Percentiles rank a stretch among this genome's conserved stretches.
Evolutionary conservation across 2,888 invertebrate species (phyloP).

Genomic region (Pimpla rufipes): DNA sequence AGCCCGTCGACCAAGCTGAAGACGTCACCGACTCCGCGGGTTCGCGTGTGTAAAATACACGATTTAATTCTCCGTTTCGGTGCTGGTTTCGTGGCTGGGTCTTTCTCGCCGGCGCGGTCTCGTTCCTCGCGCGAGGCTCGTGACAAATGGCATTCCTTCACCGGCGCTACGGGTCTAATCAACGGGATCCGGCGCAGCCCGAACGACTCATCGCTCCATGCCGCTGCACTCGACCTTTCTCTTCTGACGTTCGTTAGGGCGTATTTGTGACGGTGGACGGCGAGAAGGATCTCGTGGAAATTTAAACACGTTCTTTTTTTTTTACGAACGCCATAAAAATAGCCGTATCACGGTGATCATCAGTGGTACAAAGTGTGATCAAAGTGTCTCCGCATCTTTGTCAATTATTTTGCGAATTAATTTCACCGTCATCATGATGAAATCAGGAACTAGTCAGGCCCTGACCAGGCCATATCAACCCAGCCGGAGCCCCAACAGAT

Average conservation of each 20-base stretch:
- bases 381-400: no score
- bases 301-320: no score
- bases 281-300: neutral
- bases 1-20: constrained; percentile 8
- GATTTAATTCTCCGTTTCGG: neutral
- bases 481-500: no score
- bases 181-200: constrained; percentile 33
- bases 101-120: constrained; percentile 17
- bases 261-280: neutral
- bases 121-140: constrained; percentile 29
- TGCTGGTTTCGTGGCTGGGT: neutral
- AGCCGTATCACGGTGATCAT: no score
- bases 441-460: neutral
- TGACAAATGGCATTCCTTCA: constrained; percentile 67
- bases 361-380: no score
- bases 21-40: neutral
- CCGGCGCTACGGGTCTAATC: constrained; percentile 51
- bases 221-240: constrained; percentile 4
- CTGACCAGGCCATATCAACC: no score
- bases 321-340: no score
- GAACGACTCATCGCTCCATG: constrained; percentile 20
- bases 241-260: constrained; percentile 1
- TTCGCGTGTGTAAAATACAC: neutral
- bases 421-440: neutral
- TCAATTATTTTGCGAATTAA: neutral